Evolutionary conservation across 92 coral and sea anemone genomes (phyloP), one percentile per base, ranked within the genome.

Genomic region (Pocillopora meandrina): DNA sequence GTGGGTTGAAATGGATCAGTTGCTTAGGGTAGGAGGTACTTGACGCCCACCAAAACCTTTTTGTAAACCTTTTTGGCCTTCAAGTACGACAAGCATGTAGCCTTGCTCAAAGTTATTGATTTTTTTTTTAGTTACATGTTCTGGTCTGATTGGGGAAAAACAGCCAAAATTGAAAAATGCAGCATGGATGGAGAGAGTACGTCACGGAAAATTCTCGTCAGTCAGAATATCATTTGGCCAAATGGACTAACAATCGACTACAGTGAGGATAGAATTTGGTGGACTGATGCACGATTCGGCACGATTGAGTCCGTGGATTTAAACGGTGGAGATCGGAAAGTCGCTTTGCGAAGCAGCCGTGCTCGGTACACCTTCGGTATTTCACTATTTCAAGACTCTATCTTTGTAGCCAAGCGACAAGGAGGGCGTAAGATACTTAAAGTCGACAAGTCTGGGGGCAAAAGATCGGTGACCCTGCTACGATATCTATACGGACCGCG

Each of bases 201-300:
- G 0, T 72, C 93, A 0, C 84, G 93, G 21, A 79, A 88, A 61
- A 89, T 86, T 15, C 59, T 95, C 36, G 69, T 95, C 49, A 87
- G 87, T 72, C 91, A 90, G 5, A 86, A 85, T 79, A 88, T 95
- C 56, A 85, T 76, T 21, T 87, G 84, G 90, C 98, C 98, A 16
- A 94, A 95, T 84, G 98, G 92, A 12, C 87, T 95, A 1, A 83
- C 98, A 1, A 79, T 95, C 55, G 98, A 95, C 87, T 92, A 87
- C 71, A 77, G 88, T 11, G 84, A 71, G 26, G 86, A 85, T 14
- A 92, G 90, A 75, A 80, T 95, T 34, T 92, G 88, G 77, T 95
- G 98, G 98, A 83, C 87, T 47, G 98, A 95, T 77, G 93, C 98
- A 1, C 93, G 92, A 74, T 88, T 70, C n/a, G 83, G 91, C 58